Evolutionary conservation across 2,888 invertebrate genomes (phyloP).

Genomic region (Polydrusus pterygomalis): DNA sequence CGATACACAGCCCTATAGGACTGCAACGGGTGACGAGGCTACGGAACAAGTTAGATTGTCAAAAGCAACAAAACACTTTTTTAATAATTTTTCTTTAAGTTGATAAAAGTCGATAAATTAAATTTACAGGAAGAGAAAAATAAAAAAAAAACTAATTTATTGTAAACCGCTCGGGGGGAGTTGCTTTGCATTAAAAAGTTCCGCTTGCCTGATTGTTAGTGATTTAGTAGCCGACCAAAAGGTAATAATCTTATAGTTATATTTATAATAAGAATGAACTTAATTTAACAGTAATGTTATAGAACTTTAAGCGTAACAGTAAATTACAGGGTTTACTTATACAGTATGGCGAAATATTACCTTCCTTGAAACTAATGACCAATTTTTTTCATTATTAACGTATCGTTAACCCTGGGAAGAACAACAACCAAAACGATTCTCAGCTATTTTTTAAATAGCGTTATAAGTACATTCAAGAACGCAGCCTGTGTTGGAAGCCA

Average conservation of each 20-base stretch:
- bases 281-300: conserved; percentile 9
- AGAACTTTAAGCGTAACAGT: conserved; percentile 28
- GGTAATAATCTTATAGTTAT: conserved; percentile 40
- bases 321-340: conserved; percentile 1
- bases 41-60: no score
- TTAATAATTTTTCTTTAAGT: no score
- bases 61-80: no score
- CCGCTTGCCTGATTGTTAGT: conserved; percentile 61
- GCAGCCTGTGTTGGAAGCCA: conserved; percentile 25
- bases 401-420: no score
- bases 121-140: conserved; percentile 7
- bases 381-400: no score
- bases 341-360: background rate
- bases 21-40: no score
- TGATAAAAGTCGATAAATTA: background rate
- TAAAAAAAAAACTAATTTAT: conserved; percentile 30
- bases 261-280: conserved; percentile 40
- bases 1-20: no score
- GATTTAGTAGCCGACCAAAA: conserved; percentile 39
- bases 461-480: conserved; percentile 6
- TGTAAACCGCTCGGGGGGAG: conserved; percentile 35
- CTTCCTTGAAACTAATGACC: no score
- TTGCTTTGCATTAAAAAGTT: conserved; percentile 64
- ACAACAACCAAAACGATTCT: no score
- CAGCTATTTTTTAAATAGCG: background rate